Conservation (phyloP, 2,113 vertebrate species). For the Heliornis fulica region DNA sequence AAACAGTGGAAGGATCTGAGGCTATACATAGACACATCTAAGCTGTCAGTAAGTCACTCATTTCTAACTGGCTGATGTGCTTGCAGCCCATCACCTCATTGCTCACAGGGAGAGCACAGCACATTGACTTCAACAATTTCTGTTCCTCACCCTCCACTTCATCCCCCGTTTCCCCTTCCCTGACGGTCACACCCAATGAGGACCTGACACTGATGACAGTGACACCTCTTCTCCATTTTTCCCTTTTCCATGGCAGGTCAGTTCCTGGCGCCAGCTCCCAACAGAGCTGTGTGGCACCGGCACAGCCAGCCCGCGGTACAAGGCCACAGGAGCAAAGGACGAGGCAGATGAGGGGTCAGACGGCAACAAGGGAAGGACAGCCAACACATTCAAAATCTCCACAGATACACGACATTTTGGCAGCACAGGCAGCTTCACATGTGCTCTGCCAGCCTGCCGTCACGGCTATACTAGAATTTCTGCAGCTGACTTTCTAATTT, state of each 20-base stretch:
- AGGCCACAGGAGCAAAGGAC: background rate
- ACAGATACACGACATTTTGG: background rate
- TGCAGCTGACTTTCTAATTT: background rate
- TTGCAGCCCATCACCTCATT: fast-evolving
- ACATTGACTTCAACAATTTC: background rate
- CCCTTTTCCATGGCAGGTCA: background rate
- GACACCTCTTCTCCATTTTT: background rate
- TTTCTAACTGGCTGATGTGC: background rate
- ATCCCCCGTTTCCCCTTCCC: background rate
- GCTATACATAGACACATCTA: background rate
- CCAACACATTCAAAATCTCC: background rate
- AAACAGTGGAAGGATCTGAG: background rate
- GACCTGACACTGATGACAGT: background rate
- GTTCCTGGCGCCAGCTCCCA: fast-evolving
- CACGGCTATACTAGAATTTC: background rate
- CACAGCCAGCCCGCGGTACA: fast-evolving
- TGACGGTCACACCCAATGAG: fast-evolving
- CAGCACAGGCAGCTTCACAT: background rate
- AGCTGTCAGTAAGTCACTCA: fast-evolving
- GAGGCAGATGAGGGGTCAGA: background rate
- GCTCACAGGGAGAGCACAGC: fast-evolving
- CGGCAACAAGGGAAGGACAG: background rate
- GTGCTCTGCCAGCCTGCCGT: background rate
- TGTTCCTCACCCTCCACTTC: background rate
- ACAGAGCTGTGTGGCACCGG: background rate